These are phyloP conservation scores for Paraescarpia echinospica DNA, from an alignment of 1,140 invertebrate species.

Conservation along the genomic window DNA sequence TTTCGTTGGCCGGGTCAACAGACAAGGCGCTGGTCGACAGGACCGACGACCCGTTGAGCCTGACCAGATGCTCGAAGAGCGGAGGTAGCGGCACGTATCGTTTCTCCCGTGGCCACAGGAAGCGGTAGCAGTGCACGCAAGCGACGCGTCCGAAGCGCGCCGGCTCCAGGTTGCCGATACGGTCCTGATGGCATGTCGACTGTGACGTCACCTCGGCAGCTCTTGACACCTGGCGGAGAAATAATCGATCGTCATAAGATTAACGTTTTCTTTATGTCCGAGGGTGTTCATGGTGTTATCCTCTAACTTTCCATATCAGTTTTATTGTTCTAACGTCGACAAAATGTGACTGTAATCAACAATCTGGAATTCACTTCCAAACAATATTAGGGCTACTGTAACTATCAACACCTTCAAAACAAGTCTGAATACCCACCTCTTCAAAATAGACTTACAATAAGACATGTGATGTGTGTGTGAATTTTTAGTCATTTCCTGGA, in stretches of 20 bases:
- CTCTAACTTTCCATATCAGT: too few relatives aligned
- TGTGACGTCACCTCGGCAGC: background rate
- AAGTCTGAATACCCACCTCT: too few relatives aligned
- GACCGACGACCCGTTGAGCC: background rate
- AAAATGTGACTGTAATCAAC: too few relatives aligned
- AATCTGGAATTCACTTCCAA: too few relatives aligned
- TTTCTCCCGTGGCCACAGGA: background rate
- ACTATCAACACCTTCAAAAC: too few relatives aligned
- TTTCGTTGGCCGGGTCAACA: background rate
- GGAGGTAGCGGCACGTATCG: background rate
- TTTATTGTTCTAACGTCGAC: too few relatives aligned
- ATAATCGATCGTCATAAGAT: background rate
- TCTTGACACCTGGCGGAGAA: background rate
- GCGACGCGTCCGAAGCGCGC: background rate
- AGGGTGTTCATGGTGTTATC: too few relatives aligned
- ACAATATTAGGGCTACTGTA: too few relatives aligned
- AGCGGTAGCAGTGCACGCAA: background rate
- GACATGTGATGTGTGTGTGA: too few relatives aligned
- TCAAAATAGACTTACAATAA: too few relatives aligned
- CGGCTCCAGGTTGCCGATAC: background rate
- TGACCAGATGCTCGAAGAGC: background rate
- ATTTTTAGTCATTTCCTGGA: too few relatives aligned
- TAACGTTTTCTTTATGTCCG: too few relatives aligned
- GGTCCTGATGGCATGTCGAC: background rate
- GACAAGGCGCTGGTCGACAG: background rate